Conservation (phyloP, 2,113 vertebrate species). For the Pedionomus torquatus region DNA sequence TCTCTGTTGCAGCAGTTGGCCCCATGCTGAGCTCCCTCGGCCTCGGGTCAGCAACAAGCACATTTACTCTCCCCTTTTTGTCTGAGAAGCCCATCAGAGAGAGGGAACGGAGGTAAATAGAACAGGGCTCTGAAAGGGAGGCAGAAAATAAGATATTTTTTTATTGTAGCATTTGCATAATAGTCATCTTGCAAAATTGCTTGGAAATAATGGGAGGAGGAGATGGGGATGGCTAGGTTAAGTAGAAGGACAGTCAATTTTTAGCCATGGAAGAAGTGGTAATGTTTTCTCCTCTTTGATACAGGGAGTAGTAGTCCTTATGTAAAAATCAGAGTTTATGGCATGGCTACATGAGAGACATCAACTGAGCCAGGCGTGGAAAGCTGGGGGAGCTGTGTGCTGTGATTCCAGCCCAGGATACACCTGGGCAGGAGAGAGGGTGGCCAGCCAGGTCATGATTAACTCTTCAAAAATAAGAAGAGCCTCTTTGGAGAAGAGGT, state of each 20-base stretch:
- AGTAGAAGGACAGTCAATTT: slow-evolving; percentile 30
- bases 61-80: slow-evolving; percentile 40
- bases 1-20: neutral
- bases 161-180: slow-evolving; percentile 65
- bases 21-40: slow-evolving; percentile 22
- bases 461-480: neutral
- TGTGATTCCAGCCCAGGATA: neutral
- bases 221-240: slow-evolving; percentile 38
- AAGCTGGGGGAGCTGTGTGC: fast-evolving
- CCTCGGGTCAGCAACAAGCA: neutral
- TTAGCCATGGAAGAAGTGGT: neutral
- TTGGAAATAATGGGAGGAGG: slow-evolving; percentile 43
- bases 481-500: neutral
- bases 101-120: slow-evolving; percentile 36
- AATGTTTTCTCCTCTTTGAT: neutral
- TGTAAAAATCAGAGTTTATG: neutral
- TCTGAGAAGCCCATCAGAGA: slow-evolving; percentile 19
- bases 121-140: slow-evolving; percentile 16
- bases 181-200: slow-evolving; percentile 49
- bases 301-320: neutral
- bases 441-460: fast-evolving
- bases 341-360: fast-evolving
- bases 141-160: slow-evolving; percentile 52
- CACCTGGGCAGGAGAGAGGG: neutral
- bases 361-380: neutral